These are phyloP conservation scores for Psephotus haematonotus DNA, from an alignment of 2,113 vertebrate genomes.

Conservation along the genomic window DNA sequence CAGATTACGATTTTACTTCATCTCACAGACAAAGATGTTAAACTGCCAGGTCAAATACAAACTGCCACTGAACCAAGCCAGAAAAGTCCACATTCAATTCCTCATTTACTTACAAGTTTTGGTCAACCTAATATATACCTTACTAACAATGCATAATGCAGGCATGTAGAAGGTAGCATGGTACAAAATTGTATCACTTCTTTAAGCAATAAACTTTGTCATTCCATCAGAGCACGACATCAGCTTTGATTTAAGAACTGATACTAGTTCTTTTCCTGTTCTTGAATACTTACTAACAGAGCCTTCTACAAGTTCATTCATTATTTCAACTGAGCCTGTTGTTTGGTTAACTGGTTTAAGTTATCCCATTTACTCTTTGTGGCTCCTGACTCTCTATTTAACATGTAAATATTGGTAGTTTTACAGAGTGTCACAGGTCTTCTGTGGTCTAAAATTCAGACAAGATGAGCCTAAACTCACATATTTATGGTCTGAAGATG, in stretches of 20 bases:
- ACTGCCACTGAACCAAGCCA: not conserved
- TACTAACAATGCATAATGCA: not conserved
- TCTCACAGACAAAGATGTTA: not conserved
- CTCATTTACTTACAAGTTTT: not conserved
- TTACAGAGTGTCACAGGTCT: not conserved
- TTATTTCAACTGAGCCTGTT: not conserved
- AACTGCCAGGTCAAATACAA: not conserved
- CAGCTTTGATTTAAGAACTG: not conserved
- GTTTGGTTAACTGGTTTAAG: not conserved
- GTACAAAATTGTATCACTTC: not conserved
- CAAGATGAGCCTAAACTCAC: not conserved
- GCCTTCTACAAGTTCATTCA: not conserved
- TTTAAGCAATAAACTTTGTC: not conserved
- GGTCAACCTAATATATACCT: not conserved
- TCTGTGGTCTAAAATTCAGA: not conserved
- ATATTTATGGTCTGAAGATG: conserved; percentile 10
- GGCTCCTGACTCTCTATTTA: not conserved
- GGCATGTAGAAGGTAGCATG: not conserved
- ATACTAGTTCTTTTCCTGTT: not conserved
- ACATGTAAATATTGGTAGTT: not conserved
- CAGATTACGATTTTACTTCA: conserved; percentile 10
- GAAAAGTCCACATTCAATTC: not conserved
- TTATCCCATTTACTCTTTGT: not conserved
- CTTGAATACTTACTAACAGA: not conserved
- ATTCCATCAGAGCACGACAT: not conserved